Evolutionary conservation across 2,113 vertebrate genomes (phyloP).

Genomic region (Chiloscyllium plagiosum): DNA sequence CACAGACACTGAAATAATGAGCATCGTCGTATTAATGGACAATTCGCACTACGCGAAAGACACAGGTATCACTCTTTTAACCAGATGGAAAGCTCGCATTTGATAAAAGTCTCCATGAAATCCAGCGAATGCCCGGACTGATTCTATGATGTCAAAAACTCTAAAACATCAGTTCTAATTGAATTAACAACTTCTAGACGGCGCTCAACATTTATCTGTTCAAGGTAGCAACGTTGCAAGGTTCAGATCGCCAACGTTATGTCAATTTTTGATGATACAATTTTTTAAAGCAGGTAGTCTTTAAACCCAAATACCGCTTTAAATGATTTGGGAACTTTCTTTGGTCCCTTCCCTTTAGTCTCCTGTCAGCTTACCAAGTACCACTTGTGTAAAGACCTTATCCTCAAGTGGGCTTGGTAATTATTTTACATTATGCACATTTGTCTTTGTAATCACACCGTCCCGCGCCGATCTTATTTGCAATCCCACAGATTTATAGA

Average conservation of each 20-base stretch:
- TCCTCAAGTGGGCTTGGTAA: not conserved
- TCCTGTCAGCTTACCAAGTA: conserved; percentile 22
- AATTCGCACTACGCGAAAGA: not conserved
- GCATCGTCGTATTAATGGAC: not conserved
- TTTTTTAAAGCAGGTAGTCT: not conserved
- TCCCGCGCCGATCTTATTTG: not conserved
- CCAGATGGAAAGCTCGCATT: not conserved
- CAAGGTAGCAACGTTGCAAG: not conserved
- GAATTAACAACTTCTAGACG: not conserved
- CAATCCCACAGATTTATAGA: not conserved
- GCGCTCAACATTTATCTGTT: not conserved
- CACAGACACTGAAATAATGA: not conserved
- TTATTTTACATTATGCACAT: not conserved
- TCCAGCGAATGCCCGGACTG: not conserved
- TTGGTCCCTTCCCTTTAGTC: not conserved
- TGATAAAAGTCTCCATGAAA: not conserved
- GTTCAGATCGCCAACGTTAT: not conserved
- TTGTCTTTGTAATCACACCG: conserved; percentile 3
- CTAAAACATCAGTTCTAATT: not conserved
- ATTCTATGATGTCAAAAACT: not conserved
- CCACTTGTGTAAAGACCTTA: not conserved
- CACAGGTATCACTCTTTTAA: not conserved
- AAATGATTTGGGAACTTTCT: not conserved
- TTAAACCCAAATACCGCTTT: not conserved
- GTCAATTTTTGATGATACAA: not conserved